Percentiles rank a stretch among this genome's conserved stretches.
phyloP scores from a whole-genome alignment of 2,113 vertebrate species.

The Caranx ignobilis region DNA sequence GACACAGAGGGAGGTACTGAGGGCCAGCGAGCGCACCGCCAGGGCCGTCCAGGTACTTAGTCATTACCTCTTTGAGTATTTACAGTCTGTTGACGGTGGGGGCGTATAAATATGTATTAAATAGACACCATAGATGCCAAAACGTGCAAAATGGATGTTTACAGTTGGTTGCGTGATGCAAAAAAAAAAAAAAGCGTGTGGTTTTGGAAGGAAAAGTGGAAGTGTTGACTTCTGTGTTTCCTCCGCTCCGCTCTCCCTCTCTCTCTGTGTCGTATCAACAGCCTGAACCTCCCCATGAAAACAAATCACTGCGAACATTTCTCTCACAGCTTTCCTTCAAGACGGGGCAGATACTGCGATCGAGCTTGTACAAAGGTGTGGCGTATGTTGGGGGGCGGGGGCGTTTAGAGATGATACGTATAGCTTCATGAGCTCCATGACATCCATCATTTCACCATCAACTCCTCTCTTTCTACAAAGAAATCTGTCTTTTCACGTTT shows the following conservation, averaged over 20 bases:
- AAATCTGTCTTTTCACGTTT: slow-evolving; percentile 41
- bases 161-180: not conserved
- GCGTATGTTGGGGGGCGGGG: slow-evolving; percentile 11
- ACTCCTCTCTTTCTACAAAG: slow-evolving; percentile 32
- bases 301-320: slow-evolving; percentile 14
- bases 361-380: slow-evolving; percentile 44
- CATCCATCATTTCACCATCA: slow-evolving; percentile 37
- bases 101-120: slow-evolving; percentile 22
- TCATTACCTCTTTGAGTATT: slow-evolving; percentile 26
- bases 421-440: slow-evolving; percentile 43
- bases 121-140: slow-evolving; percentile 32
- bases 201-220: slow-evolving; percentile 25
- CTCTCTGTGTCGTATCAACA: slow-evolving; percentile 22
- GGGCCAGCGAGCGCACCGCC: slow-evolving; percentile 26
- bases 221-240: not conserved
- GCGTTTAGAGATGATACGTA: slow-evolving; percentile 37
- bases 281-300: slow-evolving; percentile 10
- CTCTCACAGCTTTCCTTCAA: slow-evolving; percentile 34
- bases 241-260: not conserved
- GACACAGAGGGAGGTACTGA: slow-evolving; percentile 27
- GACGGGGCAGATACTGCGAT: slow-evolving; percentile 25
- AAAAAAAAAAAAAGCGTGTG: not conserved
- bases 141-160: slow-evolving; percentile 31
- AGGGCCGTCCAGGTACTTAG: slow-evolving; percentile 41
- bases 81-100: slow-evolving; percentile 17